Conservation (phyloP, 2,113 vertebrate species). For the Pterocles burchelli region DNA sequence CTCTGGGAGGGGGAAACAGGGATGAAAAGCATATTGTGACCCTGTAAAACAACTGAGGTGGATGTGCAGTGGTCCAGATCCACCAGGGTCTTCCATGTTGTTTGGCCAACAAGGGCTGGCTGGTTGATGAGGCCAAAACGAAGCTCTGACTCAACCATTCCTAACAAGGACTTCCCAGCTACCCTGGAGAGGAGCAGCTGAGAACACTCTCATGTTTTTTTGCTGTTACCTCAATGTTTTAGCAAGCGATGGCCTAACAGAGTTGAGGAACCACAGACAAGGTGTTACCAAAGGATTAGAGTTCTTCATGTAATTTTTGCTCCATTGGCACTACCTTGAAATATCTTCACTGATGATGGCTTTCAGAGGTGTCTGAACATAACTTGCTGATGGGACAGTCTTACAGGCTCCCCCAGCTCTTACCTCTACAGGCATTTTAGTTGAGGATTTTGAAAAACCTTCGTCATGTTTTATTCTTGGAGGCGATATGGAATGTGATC, state of each 20-base stretch:
- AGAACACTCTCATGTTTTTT: background rate
- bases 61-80: background rate
- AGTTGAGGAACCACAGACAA: background rate
- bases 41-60: background rate
- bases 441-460: background rate
- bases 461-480: background rate
- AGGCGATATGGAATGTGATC: constrained; percentile 64
- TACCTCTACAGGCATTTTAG: background rate
- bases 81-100: background rate
- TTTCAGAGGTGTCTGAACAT: background rate
- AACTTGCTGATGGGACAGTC: background rate
- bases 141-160: background rate
- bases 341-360: background rate
- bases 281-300: background rate
- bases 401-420: background rate
- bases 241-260: background rate
- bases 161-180: accelerated
- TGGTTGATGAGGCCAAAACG: background rate
- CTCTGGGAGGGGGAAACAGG: background rate
- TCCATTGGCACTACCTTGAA: background rate
- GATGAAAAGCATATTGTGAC: background rate
- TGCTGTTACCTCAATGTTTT: background rate
- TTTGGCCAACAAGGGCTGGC: background rate
- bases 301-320: background rate
- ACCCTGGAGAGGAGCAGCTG: background rate